These are phyloP conservation scores for Limenitis camilla DNA, from an alignment of 2,888 invertebrate genomes.

Conservation along the genomic window DNA sequence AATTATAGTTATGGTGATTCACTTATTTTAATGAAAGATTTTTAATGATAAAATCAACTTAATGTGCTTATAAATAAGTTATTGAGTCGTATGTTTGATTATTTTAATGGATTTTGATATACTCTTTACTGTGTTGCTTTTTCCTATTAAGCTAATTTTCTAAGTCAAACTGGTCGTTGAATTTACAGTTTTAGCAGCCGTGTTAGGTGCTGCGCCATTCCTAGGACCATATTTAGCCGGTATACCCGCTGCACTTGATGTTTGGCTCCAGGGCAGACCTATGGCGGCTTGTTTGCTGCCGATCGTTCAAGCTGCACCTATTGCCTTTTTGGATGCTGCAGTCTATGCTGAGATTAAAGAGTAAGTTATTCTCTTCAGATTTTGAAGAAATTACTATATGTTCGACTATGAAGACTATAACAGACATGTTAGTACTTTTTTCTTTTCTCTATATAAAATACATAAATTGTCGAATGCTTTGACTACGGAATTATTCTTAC, in stretches of 20 bases:
- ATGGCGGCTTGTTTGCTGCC: constrained; percentile 87
- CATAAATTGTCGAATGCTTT: no score
- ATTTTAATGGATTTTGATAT: background rate
- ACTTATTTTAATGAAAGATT: no score
- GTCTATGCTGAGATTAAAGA: constrained; percentile 98
- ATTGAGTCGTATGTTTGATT: no score
- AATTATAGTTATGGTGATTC: no score
- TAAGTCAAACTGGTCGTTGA: background rate
- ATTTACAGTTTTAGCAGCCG: constrained; percentile 86
- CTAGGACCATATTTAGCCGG: constrained; percentile 97
- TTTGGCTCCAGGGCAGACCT: constrained; percentile 93
- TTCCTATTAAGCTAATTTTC: background rate
- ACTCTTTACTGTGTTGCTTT: background rate
- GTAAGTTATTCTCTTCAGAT: constrained; percentile 63
- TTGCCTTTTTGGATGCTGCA: constrained; percentile 93
- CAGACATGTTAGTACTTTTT: no score
- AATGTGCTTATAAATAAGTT: no score
- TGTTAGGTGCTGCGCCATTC: constrained; percentile 96
- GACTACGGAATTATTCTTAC: no score
- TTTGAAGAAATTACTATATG: no score
- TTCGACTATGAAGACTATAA: no score
- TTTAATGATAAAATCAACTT: no score
- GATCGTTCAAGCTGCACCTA: constrained; percentile 90
- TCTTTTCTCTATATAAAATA: no score
- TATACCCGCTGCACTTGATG: constrained; percentile 93